These are phyloP conservation scores for Teleopsis dalmanni DNA, from an alignment of 1,140 invertebrate species.

Conservation along the genomic window DNA sequence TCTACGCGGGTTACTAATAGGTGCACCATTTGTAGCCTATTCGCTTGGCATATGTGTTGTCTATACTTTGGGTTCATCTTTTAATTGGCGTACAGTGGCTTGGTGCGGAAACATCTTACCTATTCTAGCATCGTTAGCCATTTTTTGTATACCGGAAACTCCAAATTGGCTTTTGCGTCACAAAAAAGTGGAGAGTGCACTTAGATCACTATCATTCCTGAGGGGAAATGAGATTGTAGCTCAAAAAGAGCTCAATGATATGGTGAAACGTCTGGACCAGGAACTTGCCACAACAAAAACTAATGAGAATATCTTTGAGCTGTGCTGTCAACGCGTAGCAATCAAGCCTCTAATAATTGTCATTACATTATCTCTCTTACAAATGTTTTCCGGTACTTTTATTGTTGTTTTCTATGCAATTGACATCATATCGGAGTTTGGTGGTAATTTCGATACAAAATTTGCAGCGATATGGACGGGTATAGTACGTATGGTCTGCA, in stretches of 20 bases:
- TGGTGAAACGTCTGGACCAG: conserved; percentile 44
- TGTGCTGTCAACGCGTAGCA: conserved; percentile 50
- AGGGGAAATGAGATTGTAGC: conserved; percentile 54
- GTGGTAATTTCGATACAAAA: conserved; percentile 45
- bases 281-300: conserved; percentile 43
- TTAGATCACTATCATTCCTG: conserved; percentile 57
- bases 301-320: conserved; percentile 47
- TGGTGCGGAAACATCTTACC: conserved; percentile 55
- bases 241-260: conserved; percentile 35
- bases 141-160: conserved; percentile 61
- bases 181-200: conserved; percentile 54
- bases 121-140: conserved; percentile 48
- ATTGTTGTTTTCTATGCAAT: conserved; percentile 68
- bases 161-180: conserved; percentile 61
- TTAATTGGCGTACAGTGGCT: conserved; percentile 60
- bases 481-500: conserved; percentile 54
- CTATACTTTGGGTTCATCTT: conserved; percentile 55
- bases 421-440: conserved; percentile 55
- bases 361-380: conserved; percentile 60
- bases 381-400: conserved; percentile 64
- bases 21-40: conserved; percentile 59
- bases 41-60: conserved; percentile 64
- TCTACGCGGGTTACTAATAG: conserved; percentile 57
- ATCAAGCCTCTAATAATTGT: conserved; percentile 63
- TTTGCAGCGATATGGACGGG: conserved; percentile 59